Conservation (phyloP, 1,140 invertebrate species). For the Scaptomyza montana region DNA sequence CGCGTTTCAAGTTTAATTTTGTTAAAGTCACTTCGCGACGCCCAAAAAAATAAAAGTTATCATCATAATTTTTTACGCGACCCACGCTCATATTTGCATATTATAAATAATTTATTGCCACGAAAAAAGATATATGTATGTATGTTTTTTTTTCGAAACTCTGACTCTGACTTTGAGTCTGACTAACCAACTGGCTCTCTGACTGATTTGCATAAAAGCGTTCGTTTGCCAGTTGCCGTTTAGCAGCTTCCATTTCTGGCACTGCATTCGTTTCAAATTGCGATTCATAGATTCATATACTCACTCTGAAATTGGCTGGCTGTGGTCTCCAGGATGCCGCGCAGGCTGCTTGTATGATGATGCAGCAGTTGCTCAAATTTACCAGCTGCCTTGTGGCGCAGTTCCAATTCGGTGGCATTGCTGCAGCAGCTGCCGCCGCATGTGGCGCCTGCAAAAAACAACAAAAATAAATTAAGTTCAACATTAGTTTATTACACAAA, state of each 20-base stretch:
- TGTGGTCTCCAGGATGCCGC: constrained; percentile 76
- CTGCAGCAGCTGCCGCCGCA: constrained; percentile 80
- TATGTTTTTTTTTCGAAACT: constrained; percentile 27
- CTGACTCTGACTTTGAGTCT: constrained; percentile 4
- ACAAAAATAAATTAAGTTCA: constrained; percentile 1
- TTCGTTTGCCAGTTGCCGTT: constrained; percentile 36
- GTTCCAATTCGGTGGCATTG: constrained; percentile 73
- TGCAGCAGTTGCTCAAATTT: constrained; percentile 76
- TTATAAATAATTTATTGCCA: constrained; percentile 82
- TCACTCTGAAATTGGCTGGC: constrained; percentile 79
- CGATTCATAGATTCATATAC: constrained; percentile 40
- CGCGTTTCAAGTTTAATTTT: constrained; percentile 75
- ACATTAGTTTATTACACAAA: constrained; percentile 3
- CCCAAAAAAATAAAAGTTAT: constrained; percentile 34
- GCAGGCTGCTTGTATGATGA: constrained; percentile 80
- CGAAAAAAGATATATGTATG: constrained; percentile 55
- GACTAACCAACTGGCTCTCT: constrained; percentile 10
- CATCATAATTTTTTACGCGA: constrained; percentile 56
- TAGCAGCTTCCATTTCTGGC: background rate
- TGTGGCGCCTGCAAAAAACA: constrained; percentile 64
- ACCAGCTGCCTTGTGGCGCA: constrained; percentile 70
- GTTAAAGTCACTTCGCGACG: constrained; percentile 58
- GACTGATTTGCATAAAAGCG: constrained; percentile 67
- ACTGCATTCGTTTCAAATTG: constrained; percentile 19
- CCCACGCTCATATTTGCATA: constrained; percentile 70